Evolutionary conservation across 2,888 invertebrate species (phyloP).

Genomic region (Acholoe squamosa): DNA sequence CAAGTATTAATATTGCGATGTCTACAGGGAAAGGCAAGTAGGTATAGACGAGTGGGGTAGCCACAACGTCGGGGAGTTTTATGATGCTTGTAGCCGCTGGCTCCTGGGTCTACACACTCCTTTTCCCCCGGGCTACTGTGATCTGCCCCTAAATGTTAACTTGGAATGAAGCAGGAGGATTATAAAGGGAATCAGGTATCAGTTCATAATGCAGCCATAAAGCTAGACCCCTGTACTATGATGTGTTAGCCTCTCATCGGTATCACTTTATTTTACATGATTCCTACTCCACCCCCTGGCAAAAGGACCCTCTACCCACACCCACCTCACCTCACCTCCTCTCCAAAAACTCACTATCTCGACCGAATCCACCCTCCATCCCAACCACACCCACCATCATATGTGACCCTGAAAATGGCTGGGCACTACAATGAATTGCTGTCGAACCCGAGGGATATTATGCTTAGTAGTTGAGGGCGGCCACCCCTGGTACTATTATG

Average conservation of each 20-base stretch:
- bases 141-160: neutral
- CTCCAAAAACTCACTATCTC: neutral
- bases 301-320: neutral
- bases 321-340: neutral
- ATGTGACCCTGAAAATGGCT: neutral
- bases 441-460: conserved; percentile 16
- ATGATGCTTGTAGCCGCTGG: neutral
- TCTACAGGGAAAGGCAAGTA: neutral
- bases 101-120: neutral
- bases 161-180: neutral
- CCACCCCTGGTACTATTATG: neutral
- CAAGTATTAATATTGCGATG: neutral
- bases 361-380: neutral
- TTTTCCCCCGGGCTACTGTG: neutral
- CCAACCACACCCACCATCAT: neutral
- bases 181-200: neutral
- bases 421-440: conserved; percentile 36
- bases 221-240: neutral
- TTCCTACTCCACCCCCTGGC: neutral
- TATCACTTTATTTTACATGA: conserved; percentile 9
- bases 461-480: neutral
- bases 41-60: neutral
- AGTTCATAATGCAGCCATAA: neutral
- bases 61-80: neutral
- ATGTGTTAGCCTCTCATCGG: conserved; percentile 11